Evolutionary conservation across 2,113 vertebrate species (phyloP), one percentile per base, ranked within the genome.

Genomic region (Mesocricetus auratus): DNA sequence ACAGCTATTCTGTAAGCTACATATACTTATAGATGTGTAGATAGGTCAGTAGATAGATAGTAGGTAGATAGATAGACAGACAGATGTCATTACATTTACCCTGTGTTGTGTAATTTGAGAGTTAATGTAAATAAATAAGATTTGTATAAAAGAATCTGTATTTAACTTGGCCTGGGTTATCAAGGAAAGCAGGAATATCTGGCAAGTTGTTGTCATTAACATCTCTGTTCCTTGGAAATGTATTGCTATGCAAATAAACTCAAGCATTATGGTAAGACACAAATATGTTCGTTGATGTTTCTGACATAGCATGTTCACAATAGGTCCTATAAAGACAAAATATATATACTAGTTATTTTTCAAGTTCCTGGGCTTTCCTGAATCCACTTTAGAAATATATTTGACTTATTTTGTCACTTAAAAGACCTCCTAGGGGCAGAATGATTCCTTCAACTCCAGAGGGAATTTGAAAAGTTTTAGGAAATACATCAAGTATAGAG

Each of bases 391-490:
- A 92, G 81, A 88, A 90, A 71, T 68, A 82, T 33, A 82, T 89
- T 90, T 94, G 22, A 88, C 47, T 92, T 83, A 19, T 42, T 56
- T 89, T 86, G 62, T 93, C 45, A 71, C 92, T 82, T 79, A 60
- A 89, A 93, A 81, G 13, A 26, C 6, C n/a, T 45, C 42, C 33
- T 31, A n/a, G 16, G 89, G 53, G 2, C 8, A 60, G 17, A 42
- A 15, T 45, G 89, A 95, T 15, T n/a, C 29, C 56, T 91, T 85
- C 64, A 66, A 95, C 78, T 96, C 64, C 78, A 69, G 0, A 62
- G 66, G 45, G 66, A 89, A 92, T 96, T 83, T 56, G 62, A 86
- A 82, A 42, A 93, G 26, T 88, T 96, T 73, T 68, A 50, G 79
- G 24, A 39, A 75, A 87, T 94, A 15, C 15, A 15, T 83, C 83